Evolutionary conservation across 2,113 vertebrate genomes (phyloP).

Genomic region (Polypterus bichir): DNA sequence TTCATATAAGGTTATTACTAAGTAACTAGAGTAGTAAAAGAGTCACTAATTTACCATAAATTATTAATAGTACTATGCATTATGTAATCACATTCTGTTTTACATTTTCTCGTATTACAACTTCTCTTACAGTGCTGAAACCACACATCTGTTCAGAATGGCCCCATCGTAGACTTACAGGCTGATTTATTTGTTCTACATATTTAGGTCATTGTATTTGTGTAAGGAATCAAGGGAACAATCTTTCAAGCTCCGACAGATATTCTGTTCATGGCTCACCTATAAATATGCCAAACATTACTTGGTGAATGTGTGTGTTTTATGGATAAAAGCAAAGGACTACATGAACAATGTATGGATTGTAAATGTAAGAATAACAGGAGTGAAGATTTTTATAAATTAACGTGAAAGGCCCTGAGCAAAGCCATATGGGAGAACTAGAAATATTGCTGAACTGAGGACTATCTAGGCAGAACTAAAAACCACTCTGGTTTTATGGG

Average conservation of each 20-base stretch:
- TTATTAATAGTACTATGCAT: no score
- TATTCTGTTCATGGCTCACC: constrained; percentile 50
- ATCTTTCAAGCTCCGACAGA: constrained; percentile 47
- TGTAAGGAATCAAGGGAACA: constrained; percentile 49
- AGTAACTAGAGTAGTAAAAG: no score
- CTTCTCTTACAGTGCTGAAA: constrained; percentile 9
- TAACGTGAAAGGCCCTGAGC: neutral
- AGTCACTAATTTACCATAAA: no score
- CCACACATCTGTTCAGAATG: constrained; percentile 39
- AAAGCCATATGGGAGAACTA: no score
- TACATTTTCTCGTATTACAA: no score
- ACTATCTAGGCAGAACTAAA: no score
- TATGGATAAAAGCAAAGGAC: no score
- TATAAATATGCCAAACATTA: constrained; percentile 62
- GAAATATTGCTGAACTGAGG: no score
- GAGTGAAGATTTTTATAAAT: constrained; percentile 31
- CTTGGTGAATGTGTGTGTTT: constrained; percentile 2
- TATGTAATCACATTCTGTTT: no score
- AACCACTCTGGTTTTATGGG: no score
- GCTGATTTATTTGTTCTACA: constrained; percentile 22
- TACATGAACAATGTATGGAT: constrained; percentile 24
- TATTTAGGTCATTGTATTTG: constrained; percentile 49
- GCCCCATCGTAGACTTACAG: constrained; percentile 32
- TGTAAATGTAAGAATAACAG: no score
- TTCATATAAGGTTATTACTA: no score